Evolutionary conservation across 2,888 invertebrate species (phyloP).

Genomic region (Morpho achilles): DNA sequence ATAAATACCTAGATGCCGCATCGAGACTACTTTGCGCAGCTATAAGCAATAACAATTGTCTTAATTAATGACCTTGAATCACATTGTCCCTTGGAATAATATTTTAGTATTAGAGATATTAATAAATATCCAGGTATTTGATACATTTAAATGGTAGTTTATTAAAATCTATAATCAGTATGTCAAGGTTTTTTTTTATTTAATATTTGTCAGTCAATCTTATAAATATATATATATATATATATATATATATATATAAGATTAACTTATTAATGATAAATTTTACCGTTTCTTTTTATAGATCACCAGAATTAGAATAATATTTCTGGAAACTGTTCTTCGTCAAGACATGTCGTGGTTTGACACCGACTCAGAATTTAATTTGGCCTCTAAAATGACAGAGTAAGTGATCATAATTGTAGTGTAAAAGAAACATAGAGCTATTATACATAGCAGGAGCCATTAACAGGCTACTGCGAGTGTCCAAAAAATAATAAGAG

Average conservation of each 20-base stretch:
- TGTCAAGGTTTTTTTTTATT: no score
- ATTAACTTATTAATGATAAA: no score
- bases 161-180: no score
- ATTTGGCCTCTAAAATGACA: constrained; percentile 85
- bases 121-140: no score
- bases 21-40: constrained; percentile 30
- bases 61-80: constrained; percentile 53
- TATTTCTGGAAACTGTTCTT: constrained; percentile 81
- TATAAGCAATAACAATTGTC: constrained; percentile 44
- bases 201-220: no score
- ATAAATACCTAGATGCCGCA: constrained; percentile 3
- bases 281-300: constrained; percentile 35
- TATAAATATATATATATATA: no score
- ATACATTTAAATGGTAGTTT: no score
- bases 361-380: constrained; percentile 83
- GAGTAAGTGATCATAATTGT: constrained; percentile 78
- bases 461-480: no score
- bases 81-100: constrained; percentile 34
- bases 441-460: not conserved
- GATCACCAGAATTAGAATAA: constrained; percentile 81
- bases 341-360: constrained; percentile 88
- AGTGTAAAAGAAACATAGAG: not conserved
- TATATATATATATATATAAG: no score
- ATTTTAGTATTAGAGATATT: no score
- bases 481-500: no score